These are phyloP conservation scores for Urocitellus parryii DNA, from an alignment of 2,113 vertebrate genomes.

Conservation along the genomic window DNA sequence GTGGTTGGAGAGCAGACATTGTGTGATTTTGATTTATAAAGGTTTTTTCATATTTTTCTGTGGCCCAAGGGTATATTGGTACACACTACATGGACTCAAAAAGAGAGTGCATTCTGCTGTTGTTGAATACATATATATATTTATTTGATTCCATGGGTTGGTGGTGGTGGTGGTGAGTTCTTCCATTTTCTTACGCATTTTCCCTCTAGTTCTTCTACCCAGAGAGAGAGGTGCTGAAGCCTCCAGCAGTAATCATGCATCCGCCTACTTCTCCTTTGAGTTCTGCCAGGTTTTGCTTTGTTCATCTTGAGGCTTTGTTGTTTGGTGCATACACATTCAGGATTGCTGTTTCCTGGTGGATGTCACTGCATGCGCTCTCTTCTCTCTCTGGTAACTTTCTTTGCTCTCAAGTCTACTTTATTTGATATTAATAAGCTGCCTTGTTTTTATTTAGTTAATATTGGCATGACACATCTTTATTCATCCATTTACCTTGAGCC, in stretches of 20 bases:
- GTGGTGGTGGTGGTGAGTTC: not conserved
- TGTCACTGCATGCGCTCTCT: too few species aligned
- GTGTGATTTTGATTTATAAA: not conserved
- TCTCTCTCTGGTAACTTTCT: not conserved
- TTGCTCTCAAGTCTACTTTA: not conserved
- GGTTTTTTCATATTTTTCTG: not conserved
- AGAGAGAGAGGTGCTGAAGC: not conserved
- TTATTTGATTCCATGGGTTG: not conserved
- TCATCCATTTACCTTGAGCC: not conserved
- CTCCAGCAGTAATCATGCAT: not conserved
- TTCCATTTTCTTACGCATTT: not conserved
- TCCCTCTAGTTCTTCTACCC: not conserved
- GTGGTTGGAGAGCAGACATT: not conserved
- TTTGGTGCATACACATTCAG: not conserved
- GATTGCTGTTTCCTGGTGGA: not conserved
- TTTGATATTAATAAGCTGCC: not conserved
- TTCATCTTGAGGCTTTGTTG: not conserved
- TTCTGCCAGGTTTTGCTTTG: not conserved
- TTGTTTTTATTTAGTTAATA: not conserved
- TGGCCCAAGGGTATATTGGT: not conserved
- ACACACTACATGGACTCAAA: not conserved
- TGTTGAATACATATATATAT: not conserved
- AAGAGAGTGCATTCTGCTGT: not conserved
- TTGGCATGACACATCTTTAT: not conserved
- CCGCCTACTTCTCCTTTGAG: not conserved